These are phyloP conservation scores for Abscondita cerata DNA, from an alignment of 2,888 invertebrate genomes.

Conservation along the genomic window DNA sequence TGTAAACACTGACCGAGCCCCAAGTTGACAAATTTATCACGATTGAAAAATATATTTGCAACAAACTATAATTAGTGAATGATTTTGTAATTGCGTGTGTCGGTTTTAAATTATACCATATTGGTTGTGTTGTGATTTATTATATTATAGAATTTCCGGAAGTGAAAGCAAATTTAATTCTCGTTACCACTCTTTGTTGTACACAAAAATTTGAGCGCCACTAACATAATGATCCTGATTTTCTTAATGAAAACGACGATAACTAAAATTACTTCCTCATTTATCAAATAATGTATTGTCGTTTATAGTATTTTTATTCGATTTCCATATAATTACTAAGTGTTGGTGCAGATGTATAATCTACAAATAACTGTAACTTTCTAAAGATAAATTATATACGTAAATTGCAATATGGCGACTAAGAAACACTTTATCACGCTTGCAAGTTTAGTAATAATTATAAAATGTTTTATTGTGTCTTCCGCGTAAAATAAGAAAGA, in stretches of 20 bases:
- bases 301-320: not conserved
- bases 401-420: slow-evolving; percentile 19
- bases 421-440: slow-evolving; percentile 30
- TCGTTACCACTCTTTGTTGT: slow-evolving; percentile 1
- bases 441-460: slow-evolving; percentile 26
- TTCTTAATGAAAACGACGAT: slow-evolving; percentile 1
- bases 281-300: not conserved
- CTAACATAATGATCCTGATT: not conserved
- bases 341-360: slow-evolving; percentile 16
- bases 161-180: slow-evolving; percentile 12
- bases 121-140: slow-evolving; percentile 7
- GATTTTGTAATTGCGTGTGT: slow-evolving; percentile 8
- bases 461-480: slow-evolving; percentile 27
- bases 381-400: slow-evolving; percentile 18
- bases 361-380: slow-evolving; percentile 22
- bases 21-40: no score
- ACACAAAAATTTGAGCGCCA: not conserved
- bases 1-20: no score
- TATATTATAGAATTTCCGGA: slow-evolving; percentile 5
- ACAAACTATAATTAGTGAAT: not conserved
- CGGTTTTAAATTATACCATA: not conserved
- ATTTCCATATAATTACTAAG: slow-evolving; percentile 16
- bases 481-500: slow-evolving; percentile 23
- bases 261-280: slow-evolving; percentile 8
- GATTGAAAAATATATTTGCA: no score